Evolutionary conservation across 1,140 invertebrate species (phyloP), one percentile per base, ranked within the genome.

Genomic region (Halictus rubicundus): DNA sequence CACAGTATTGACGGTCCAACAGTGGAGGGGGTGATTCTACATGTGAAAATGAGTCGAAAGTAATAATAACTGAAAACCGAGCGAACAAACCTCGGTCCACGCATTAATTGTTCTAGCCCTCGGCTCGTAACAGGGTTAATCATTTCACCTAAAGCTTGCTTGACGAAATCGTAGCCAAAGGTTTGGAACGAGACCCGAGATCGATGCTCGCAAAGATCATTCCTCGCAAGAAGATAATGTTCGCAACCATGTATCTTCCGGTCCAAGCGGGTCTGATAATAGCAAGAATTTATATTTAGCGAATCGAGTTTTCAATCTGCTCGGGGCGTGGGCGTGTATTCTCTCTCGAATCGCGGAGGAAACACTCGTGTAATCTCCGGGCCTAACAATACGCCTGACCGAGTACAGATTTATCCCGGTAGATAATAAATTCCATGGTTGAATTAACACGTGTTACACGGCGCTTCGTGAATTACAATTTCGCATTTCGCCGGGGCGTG

Each of bases 361-460:
- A 37, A 63, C 8, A 12, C 60, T 63, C 19, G 60, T 21, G 60
- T 63, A 63, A 63, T 63, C 60, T 37, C 7, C 19, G 16, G 8
- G 60, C 60, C 23, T 37, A 32, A 37, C 60, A 32, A 32, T 63
- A 63, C 60, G 27, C 27, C 27, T 2, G 16, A 63, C 27, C 27
- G 60, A 9, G 27, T 63, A 63, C 60, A 63, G 27, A 64, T 64
- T 64, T 64, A 64, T 42, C 63, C 37, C 21, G 21, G 6, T 21
- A n/a, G 37, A 64, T 37, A 64, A 64, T 64, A 64, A 64, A 64
- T 32, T 39, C 37, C 63, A 19, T 8, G 63, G 19, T 42, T 64
- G 63, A 42, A 64, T 42, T 64, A 64, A 39, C 32, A 42, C 37
- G 37, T 42, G 63, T 64, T 42, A 37, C 63, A 12, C 32, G 9